These are phyloP conservation scores for Otis tarda DNA, from an alignment of 2,113 vertebrate species.

Conservation along the genomic window DNA sequence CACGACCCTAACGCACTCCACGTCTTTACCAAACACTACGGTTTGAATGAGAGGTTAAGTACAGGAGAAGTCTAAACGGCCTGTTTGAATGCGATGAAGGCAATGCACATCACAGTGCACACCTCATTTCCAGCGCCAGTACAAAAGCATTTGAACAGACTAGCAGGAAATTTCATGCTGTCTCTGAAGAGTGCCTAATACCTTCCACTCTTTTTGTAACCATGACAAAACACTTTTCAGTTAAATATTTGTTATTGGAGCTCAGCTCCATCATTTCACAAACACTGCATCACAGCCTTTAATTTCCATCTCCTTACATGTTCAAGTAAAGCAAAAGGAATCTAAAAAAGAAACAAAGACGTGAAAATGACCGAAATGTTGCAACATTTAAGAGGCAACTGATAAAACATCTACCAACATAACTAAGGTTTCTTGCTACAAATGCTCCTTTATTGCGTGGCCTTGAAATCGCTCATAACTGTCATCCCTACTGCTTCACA, in stretches of 20 bases:
- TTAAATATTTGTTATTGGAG: not conserved
- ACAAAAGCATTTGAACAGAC: not conserved
- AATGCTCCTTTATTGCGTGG: not conserved
- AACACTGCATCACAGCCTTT: not conserved
- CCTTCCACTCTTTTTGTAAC: not conserved
- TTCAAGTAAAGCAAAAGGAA: not conserved
- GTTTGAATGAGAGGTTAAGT: not conserved
- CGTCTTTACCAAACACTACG: fast-evolving
- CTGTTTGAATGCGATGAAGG: fast-evolving
- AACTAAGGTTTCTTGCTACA: not conserved
- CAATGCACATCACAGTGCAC: fast-evolving
- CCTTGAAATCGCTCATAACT: not conserved
- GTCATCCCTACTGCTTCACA: not conserved
- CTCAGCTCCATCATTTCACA: not conserved
- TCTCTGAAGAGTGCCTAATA: not conserved
- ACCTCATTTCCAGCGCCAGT: not conserved
- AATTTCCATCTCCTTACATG: not conserved
- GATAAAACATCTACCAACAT: not conserved
- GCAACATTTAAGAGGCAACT: not conserved
- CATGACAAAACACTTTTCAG: not conserved
- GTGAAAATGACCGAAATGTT: not conserved
- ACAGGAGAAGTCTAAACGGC: not conserved
- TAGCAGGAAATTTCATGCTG: not conserved
- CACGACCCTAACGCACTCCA: fast-evolving
- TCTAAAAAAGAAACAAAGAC: not conserved